Conservation (phyloP, 2,113 vertebrate species). For the Rafetus swinhoei region DNA sequence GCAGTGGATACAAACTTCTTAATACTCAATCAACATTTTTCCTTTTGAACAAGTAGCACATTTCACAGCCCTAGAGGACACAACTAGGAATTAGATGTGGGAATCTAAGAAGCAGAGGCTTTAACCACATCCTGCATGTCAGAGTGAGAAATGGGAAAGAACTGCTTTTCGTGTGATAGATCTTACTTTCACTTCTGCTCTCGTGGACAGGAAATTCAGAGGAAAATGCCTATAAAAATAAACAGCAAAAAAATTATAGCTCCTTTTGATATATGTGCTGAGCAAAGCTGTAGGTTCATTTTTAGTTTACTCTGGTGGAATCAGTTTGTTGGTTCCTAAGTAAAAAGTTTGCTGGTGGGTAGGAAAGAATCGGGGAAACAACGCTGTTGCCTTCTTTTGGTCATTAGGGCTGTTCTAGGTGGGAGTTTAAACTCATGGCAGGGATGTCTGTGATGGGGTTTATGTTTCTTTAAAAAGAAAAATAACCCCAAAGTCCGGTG, state of each 20-base stretch:
- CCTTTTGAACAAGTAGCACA: background rate
- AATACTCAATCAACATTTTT: no score
- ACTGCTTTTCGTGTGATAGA: background rate
- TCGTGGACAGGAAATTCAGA: background rate
- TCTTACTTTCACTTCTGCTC: background rate
- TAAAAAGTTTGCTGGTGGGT: no score
- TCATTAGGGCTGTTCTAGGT: background rate
- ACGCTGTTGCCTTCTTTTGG: background rate
- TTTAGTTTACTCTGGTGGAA: background rate
- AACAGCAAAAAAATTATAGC: background rate
- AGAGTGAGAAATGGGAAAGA: background rate
- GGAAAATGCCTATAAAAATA: background rate
- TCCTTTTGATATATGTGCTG: background rate
- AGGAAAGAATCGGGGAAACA: background rate
- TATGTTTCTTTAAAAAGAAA: background rate
- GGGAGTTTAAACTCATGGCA: background rate
- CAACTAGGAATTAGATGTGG: background rate
- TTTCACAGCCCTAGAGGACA: background rate
- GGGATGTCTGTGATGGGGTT: background rate
- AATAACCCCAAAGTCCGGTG: background rate
- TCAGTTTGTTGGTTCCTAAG: no score
- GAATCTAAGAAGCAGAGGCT: background rate
- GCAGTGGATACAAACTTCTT: no score
- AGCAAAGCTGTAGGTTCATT: background rate
- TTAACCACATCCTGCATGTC: background rate